Evolutionary conservation across 2,888 invertebrate genomes (phyloP), one percentile per base, ranked within the genome.

Genomic region (Neelides folsomi): DNA sequence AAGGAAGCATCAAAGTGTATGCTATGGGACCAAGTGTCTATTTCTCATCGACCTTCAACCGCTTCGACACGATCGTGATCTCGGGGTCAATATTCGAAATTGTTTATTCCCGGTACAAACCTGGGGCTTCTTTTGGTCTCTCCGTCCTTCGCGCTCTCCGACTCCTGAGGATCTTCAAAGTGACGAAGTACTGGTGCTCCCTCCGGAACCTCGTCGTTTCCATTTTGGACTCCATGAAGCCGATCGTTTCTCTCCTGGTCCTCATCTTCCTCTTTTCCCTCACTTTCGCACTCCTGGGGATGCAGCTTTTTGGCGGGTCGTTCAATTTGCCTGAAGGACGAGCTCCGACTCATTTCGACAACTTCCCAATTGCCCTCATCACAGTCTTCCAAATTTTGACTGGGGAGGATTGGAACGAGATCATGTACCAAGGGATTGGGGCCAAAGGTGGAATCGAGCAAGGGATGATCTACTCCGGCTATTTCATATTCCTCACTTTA

Each of bases 381-480:
- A 42, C 27, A 3, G 27, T 27, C 27, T 42, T 41, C 36, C 27
- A 76, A 75, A 77, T 77, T 57, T 67, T 77, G 49, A 77, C 77
- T 6, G 97, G 97, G 69, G 98, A 99, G 80, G 98, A 99, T 80
- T 98, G 98, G 98, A 98, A 99, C 73, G 95, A 95, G 78, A 95
- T 99, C 65, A 99, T 99, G 98, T 98, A 99, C 75, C 81, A 89
- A 73, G 97, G 97, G 65, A 98, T 99, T 71, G 67, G 69, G 54
- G 71, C 76, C 1, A 71, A 73, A 54, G 75, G 75, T 34, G 76
- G 76, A 35, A 70, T 74, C 37, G 67, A 69, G 50, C 68, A 69
- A 35, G 77, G 77, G 50, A 76, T 77, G 76, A 66, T 73, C 36
- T 77, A 74, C 66, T 73, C 73, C 50, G 66, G 75, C 20, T 78